These are phyloP conservation scores for Salvelinus sp. DNA, from an alignment of 2,113 vertebrate species.

Conservation along the genomic window DNA sequence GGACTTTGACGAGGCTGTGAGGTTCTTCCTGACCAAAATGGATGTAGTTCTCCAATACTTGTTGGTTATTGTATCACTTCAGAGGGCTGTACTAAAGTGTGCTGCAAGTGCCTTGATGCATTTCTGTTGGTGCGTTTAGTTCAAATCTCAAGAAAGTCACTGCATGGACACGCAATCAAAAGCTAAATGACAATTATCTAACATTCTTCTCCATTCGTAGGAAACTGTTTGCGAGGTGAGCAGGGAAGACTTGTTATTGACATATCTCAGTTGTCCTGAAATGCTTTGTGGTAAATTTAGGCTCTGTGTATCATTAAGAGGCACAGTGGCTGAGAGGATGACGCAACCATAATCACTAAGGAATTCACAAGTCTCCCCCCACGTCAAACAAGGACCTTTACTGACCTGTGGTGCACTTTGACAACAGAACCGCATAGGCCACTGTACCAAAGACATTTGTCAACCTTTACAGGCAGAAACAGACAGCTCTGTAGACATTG, in stretches of 20 bases:
- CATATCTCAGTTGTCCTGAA: neutral
- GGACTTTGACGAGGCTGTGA: conserved; percentile 15
- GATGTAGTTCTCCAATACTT: neutral
- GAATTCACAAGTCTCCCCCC: neutral
- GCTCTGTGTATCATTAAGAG: conserved; percentile 4
- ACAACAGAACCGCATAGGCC: neutral
- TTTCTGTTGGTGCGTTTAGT: neutral
- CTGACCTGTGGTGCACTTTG: neutral
- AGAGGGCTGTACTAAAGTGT: neutral
- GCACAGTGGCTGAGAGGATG: neutral
- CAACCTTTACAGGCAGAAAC: too few species aligned
- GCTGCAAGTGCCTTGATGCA: neutral
- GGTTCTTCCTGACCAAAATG: neutral
- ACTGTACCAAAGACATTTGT: too few species aligned
- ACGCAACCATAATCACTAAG: neutral
- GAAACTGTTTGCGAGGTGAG: neutral
- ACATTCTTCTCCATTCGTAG: neutral
- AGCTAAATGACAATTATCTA: neutral
- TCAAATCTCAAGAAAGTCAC: neutral
- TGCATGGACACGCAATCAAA: too few species aligned
- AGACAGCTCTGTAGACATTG: too few species aligned
- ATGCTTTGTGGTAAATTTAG: conserved; percentile 8
- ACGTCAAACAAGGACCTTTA: neutral
- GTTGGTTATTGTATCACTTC: neutral
- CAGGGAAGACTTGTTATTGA: neutral